A percentile compares a stretch with the other conserved stretches of the same genome.
These are phyloP conservation scores for Gambusia affinis DNA, from an alignment of 2,113 vertebrate species.

Conservation along the genomic window DNA sequence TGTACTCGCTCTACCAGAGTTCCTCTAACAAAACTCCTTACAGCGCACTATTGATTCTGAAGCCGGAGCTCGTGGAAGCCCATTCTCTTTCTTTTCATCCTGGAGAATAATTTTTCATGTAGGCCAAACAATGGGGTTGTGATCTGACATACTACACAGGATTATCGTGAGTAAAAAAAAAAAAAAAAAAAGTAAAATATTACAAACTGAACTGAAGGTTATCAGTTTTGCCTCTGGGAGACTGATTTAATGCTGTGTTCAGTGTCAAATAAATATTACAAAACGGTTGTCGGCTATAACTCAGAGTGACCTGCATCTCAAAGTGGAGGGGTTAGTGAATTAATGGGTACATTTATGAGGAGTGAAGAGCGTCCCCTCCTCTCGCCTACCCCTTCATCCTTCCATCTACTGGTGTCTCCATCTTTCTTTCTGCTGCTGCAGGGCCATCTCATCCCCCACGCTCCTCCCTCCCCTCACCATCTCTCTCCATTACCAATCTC, in stretches of 20 bases:
- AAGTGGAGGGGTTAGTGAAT: conserved; percentile 54
- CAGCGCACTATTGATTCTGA: conserved; percentile 67
- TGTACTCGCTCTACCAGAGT: conserved; percentile 26
- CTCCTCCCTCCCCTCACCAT: conserved; percentile 41
- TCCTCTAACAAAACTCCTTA: conserved; percentile 62
- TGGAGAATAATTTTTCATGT: conserved; percentile 50
- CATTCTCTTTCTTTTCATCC: conserved; percentile 4
- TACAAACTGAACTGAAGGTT: conserved; percentile 65
- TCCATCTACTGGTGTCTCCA: conserved; percentile 36
- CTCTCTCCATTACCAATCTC: conserved; percentile 62
- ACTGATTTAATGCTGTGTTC: conserved; percentile 71
- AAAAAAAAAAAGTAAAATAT: conserved; percentile 42
- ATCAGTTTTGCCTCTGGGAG: conserved; percentile 54
- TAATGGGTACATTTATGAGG: conserved; percentile 51
- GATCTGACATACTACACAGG: conserved; percentile 52
- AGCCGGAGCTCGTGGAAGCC: conserved; percentile 60
- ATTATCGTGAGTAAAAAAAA: conserved; percentile 66
- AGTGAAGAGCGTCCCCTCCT: conserved; percentile 19
- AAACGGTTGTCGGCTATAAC: conserved; percentile 49
- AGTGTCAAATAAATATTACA: conserved; percentile 73
- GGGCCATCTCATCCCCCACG: conserved; percentile 50
- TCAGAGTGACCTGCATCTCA: conserved; percentile 59
- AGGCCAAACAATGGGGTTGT: conserved; percentile 48
- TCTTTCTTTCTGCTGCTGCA: conserved; percentile 45
- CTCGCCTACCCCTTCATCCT: neutral